Evolutionary conservation across 2,888 invertebrate genomes (phyloP).

Genomic region (Temnothorax ravouxi): DNA sequence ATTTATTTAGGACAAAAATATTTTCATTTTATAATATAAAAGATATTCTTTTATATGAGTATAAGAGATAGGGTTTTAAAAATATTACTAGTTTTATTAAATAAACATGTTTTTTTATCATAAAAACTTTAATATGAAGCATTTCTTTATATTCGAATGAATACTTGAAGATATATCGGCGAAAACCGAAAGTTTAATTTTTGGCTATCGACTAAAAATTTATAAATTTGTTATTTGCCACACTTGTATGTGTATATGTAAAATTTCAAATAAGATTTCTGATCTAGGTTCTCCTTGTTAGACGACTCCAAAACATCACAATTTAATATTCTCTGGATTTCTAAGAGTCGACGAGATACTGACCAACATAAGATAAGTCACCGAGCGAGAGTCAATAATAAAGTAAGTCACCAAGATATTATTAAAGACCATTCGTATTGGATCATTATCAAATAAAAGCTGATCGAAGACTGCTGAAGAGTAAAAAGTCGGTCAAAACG

Average conservation of each 20-base stretch:
- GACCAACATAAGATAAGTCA: not conserved
- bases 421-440: not conserved
- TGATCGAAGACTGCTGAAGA: not conserved
- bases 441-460: not conserved
- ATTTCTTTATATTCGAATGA: not conserved
- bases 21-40: not conserved
- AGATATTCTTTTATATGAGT: not conserved
- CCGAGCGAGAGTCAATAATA: not conserved
- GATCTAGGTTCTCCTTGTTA: not conserved
- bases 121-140: not conserved
- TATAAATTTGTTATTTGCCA: not conserved
- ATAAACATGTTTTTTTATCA: not conserved
- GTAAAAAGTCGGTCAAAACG: not conserved
- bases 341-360: not conserved
- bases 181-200: not conserved
- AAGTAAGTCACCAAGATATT: not conserved
- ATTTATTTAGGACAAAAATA: not conserved
- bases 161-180: not conserved
- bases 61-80: not conserved
- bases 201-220: not conserved
- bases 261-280: not conserved
- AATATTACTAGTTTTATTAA: not conserved
- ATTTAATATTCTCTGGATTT: not conserved
- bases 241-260: not conserved
- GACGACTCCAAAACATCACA: not conserved